Evolutionary conservation across 2,888 invertebrate genomes (phyloP).

Genomic region (Lasioglossum zephyrum): DNA sequence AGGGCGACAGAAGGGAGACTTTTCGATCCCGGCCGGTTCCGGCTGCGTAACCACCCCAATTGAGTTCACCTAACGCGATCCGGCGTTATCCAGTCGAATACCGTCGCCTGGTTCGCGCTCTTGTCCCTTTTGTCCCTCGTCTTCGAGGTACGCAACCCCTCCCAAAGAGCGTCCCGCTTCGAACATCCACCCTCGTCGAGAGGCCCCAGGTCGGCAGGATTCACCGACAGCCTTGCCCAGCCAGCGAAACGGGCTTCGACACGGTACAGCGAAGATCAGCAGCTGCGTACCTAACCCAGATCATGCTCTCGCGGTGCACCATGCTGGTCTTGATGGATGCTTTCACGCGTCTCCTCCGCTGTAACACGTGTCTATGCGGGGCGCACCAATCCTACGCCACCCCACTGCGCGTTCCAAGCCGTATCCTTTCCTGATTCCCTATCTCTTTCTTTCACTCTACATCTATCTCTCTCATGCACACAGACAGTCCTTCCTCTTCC

Average conservation of each 20-base stretch:
- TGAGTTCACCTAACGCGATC: constrained; percentile 50
- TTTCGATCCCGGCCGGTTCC: constrained; percentile 39
- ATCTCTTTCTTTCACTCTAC: not conserved
- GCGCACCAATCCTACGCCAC: constrained; percentile 14
- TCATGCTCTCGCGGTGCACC: constrained; percentile 68
- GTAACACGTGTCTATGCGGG: constrained; percentile 54
- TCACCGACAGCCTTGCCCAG: constrained; percentile 55
- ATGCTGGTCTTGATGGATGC: constrained; percentile 76
- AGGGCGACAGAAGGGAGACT: constrained; percentile 15
- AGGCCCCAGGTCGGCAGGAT: constrained; percentile 40
- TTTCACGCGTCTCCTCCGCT: constrained; percentile 63
- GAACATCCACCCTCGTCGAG: constrained; percentile 3
- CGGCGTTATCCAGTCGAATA: constrained; percentile 59
- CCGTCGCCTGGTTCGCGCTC: constrained; percentile 27
- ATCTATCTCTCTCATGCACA: not conserved
- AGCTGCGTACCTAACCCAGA: constrained; percentile 64
- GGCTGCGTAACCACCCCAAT: constrained; percentile 56
- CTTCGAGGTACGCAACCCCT: constrained; percentile 44
- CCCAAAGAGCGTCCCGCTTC: constrained; percentile 51
- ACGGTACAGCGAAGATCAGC: constrained; percentile 70
- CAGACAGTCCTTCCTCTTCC: not conserved
- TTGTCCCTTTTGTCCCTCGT: constrained; percentile 53
- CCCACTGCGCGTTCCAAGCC: constrained; percentile 3
- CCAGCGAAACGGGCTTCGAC: constrained; percentile 63
- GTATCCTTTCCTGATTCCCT: not conserved